These are phyloP conservation scores for Chromis chromis DNA, from an alignment of 2,797 vertebrate genomes.

Conservation along the genomic window DNA sequence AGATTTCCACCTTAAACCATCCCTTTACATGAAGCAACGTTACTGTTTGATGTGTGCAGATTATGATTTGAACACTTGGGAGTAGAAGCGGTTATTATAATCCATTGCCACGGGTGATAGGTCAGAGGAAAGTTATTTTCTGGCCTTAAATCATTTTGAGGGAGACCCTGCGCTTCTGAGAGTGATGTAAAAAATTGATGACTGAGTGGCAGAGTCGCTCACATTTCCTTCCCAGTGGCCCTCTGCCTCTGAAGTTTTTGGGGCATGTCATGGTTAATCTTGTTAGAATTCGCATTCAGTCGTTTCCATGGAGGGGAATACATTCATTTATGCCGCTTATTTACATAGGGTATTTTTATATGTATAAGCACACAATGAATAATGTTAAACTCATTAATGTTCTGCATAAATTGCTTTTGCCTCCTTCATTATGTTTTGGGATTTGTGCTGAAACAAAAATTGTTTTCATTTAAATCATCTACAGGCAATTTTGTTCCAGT, in stretches of 20 bases:
- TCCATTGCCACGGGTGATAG: slow-evolving; percentile 52
- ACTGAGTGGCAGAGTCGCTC: slow-evolving; percentile 66
- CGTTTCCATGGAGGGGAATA: slow-evolving; percentile 43
- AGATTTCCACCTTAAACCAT: slow-evolving; percentile 45
- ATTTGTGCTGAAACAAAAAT: slow-evolving; percentile 53
- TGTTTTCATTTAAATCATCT: slow-evolving; percentile 61
- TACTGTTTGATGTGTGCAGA: slow-evolving; percentile 52
- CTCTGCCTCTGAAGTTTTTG: slow-evolving; percentile 69
- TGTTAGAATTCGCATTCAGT: slow-evolving; percentile 61
- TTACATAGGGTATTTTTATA: slow-evolving; percentile 55
- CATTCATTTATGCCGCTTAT: slow-evolving; percentile 45
- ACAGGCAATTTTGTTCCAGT: slow-evolving; percentile 58
- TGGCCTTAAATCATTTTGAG: slow-evolving; percentile 70
- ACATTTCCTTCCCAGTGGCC: slow-evolving; percentile 64
- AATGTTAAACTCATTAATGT: slow-evolving; percentile 51
- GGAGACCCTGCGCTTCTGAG: slow-evolving; percentile 62
- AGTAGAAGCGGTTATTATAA: slow-evolving; percentile 56
- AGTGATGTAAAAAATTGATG: slow-evolving; percentile 78
- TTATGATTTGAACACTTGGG: slow-evolving; percentile 62
- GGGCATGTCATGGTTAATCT: slow-evolving; percentile 72
- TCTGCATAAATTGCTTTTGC: slow-evolving; percentile 55
- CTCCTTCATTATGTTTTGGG: slow-evolving; percentile 49
- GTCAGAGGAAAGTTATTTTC: slow-evolving; percentile 72
- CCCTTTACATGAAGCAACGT: slow-evolving; percentile 10
- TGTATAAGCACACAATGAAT: slow-evolving; percentile 47